Conservation (phyloP, 2,113 vertebrate genomes). For the Cyanoliseus patagonus region DNA sequence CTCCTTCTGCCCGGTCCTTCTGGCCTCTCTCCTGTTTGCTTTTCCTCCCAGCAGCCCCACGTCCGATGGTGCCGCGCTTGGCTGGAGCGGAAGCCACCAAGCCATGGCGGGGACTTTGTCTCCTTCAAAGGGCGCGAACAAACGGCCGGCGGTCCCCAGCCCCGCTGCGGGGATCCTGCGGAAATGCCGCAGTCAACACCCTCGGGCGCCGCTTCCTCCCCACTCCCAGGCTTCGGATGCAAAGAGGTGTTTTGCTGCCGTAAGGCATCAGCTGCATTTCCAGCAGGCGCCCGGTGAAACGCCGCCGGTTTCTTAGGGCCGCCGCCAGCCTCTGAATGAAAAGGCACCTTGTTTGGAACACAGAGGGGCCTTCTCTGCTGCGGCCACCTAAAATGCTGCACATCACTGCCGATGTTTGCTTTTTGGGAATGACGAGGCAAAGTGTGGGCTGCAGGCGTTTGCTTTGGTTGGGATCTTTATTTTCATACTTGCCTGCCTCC, state of each 20-base stretch:
- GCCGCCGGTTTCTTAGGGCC: neutral
- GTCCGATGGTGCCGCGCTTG: fast-evolving
- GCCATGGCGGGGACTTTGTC: neutral
- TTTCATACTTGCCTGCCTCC: neutral
- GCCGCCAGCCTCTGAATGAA: neutral
- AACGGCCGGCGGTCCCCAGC: neutral
- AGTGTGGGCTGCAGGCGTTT: neutral
- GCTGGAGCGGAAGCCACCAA: neutral
- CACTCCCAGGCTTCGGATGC: neutral
- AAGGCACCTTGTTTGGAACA: slow-evolving; percentile 40
- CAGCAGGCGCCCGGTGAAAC: neutral
- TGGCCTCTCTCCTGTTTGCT: slow-evolving; percentile 10
- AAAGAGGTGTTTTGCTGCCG: neutral
- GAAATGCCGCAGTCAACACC: neutral
- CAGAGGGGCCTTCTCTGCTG: slow-evolving; percentile 33
- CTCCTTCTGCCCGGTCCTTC: neutral
- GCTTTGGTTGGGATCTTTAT: slow-evolving; percentile 20
- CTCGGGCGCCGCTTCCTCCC: neutral
- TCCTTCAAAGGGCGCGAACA: slow-evolving; percentile 14
- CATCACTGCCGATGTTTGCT: neutral
- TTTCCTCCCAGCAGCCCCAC: neutral
- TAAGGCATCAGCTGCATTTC: neutral
- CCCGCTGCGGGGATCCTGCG: neutral
- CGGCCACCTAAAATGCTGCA: slow-evolving; percentile 9
- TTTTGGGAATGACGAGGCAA: neutral